These are phyloP conservation scores for Buceros bicornis DNA, from an alignment of 2,797 vertebrate species.

Conservation along the genomic window DNA sequence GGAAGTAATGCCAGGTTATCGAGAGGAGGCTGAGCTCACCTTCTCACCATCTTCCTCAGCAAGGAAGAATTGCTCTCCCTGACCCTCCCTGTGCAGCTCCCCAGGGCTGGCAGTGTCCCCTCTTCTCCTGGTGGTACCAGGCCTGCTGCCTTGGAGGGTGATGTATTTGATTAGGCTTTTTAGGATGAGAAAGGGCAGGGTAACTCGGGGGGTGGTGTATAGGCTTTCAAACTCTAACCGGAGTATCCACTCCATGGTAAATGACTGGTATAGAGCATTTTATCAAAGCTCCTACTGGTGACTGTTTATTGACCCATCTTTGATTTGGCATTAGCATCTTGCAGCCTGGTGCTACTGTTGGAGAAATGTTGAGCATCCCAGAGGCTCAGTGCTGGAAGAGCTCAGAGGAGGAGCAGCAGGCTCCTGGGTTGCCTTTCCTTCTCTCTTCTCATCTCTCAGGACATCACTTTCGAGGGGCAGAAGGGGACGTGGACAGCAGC, in stretches of 20 bases:
- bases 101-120: background rate
- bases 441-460: background rate
- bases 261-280: fast-evolving
- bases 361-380: fast-evolving
- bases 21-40: background rate
- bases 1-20: too few species aligned
- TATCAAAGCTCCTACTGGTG: background rate
- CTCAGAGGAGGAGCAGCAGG: background rate
- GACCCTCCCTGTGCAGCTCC: background rate
- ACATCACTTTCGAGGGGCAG: fast-evolving
- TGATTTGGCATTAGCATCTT: background rate
- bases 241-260: background rate
- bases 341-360: background rate
- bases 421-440: background rate
- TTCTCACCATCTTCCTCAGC: background rate
- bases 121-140: background rate
- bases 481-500: background rate
- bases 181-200: background rate
- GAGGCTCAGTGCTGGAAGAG: background rate
- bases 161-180: fast-evolving
- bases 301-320: background rate
- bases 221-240: background rate
- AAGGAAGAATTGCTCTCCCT: background rate
- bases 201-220: fast-evolving
- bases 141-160: background rate